Evolutionary conservation across 1,140 invertebrate genomes (phyloP).

Genomic region (Nymphalis io): DNA sequence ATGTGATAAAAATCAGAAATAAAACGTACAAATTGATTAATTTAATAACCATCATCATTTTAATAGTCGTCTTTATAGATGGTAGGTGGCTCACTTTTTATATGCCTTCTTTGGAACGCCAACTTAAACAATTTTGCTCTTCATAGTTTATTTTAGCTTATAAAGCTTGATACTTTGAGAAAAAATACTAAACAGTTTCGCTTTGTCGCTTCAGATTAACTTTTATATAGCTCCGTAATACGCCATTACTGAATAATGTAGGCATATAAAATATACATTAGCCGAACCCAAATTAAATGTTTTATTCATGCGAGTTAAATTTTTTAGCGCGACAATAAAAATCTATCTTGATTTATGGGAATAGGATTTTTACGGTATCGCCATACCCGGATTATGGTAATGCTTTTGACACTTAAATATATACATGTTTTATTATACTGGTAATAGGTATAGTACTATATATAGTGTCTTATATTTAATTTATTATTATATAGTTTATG

Average conservation of each 20-base stretch:
- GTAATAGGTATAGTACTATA: not conserved
- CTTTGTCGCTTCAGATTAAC: constrained; percentile 36
- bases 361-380: constrained; percentile 39
- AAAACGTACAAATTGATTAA: too few relatives aligned
- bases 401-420: constrained; percentile 20
- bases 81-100: too few relatives aligned
- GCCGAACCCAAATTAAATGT: constrained; percentile 54
- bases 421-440: constrained; percentile 9
- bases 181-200: constrained; percentile 18
- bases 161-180: constrained; percentile 1
- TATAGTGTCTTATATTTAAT: not conserved
- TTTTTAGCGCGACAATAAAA: constrained; percentile 53
- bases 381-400: constrained; percentile 40
- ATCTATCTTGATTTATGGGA: constrained; percentile 45
- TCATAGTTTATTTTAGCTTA: not conserved
- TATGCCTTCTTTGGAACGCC: too few relatives aligned
- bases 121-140: not conserved
- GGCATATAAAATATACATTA: constrained; percentile 43
- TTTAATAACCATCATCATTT: too few relatives aligned
- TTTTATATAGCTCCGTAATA: constrained; percentile 31
- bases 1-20: too few relatives aligned
- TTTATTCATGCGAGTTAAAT: constrained; percentile 60
- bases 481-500: too few relatives aligned
- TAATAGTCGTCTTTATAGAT: too few relatives aligned
- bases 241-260: constrained; percentile 33